Percentiles rank a stretch among this genome's conserved stretches.
phyloP scores from a whole-genome alignment of 2,888 invertebrate species.

The Drepana falcataria region DNA sequence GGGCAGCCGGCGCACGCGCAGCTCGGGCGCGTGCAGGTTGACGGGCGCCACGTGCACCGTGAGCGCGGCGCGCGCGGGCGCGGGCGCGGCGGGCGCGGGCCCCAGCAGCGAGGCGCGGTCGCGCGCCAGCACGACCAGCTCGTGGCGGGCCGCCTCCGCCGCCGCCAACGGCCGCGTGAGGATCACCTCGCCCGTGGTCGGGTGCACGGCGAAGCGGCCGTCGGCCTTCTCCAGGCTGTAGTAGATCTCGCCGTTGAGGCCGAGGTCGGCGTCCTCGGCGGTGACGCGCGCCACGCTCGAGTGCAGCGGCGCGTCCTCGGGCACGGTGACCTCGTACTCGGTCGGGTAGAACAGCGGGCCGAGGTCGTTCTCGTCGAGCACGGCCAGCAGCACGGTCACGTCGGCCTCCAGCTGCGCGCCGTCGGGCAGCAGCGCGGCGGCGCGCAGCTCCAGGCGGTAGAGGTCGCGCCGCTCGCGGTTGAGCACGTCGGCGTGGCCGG shows the following conservation, averaged over 20 bases:
- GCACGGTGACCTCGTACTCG: constrained; percentile 90
- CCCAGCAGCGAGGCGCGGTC: constrained; percentile 87
- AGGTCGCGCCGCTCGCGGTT: constrained; percentile 94
- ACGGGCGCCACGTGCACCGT: constrained; percentile 87
- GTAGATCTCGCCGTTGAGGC: constrained; percentile 97
- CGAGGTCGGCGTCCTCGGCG: constrained; percentile 97
- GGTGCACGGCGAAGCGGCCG: constrained; percentile 94
- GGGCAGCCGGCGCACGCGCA: constrained; percentile 88
- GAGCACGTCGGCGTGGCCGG: constrained; percentile 90
- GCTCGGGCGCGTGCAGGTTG: constrained; percentile 91
- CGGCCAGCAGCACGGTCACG: constrained; percentile 83
- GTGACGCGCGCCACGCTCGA: constrained; percentile 87
- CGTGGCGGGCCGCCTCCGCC: constrained; percentile 83
- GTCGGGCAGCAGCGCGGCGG: constrained; percentile 76
- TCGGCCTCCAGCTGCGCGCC: constrained; percentile 83
- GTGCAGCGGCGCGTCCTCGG: constrained; percentile 93
- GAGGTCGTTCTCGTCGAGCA: constrained; percentile 93
- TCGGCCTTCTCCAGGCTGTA: constrained; percentile 92
- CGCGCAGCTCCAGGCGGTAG: constrained; percentile 88
- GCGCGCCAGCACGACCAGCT: constrained; percentile 88
- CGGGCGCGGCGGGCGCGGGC: constrained; percentile 76
- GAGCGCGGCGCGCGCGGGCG: constrained; percentile 86
- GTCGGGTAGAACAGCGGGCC: constrained; percentile 95
- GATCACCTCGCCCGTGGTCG: constrained; percentile 92
- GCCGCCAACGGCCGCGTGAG: constrained; percentile 88